Base-by-base conservation (phyloP, 2,888 invertebrate genomes). In the Dorcus hopei region DNA sequence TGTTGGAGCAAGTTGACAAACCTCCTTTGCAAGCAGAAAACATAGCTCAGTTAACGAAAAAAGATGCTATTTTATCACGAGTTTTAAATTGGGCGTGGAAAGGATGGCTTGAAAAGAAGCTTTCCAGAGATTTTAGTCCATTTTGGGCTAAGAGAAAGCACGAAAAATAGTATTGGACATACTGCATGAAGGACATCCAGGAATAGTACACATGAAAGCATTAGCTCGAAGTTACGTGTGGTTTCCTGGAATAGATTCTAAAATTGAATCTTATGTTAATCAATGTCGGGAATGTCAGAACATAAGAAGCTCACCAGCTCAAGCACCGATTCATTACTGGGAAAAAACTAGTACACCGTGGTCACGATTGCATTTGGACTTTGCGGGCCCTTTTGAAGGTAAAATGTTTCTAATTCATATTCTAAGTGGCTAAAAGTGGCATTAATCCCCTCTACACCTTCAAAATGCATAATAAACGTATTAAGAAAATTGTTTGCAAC, bases 371-470 rank as follows among this genome's bases (percentile, higher is more conserved):
- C n/a, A n/a, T n/a, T 26, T 26, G 26, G 26, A 26, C 26, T 26
- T 26, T 26, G 26, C 26, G 26, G 26, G 26, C 26, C 26, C 26
- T 26, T 26, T 26, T 4, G 5, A 26, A 26, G 14, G 14, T 14
- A 14, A 14, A 14, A 1, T 14, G 14, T 14, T 14, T 14, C 26
- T 26, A 26, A 26, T 14, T 26, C 5, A 26, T 26, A 26, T 26
- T 66, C 65, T 11, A 66, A 66, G 57, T 65, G 65, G 64, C 45
- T 65, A 16, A 65, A 68, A 26, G 63, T 65, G 11, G 64, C 61
- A 26, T 26, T 26, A 26, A 2, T 26, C 26, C 26, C 26, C 26
- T 26, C 26, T 19, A 67, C 63, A 8, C 58, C 42, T 47, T 65
- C 62, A 0, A 19, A 9, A 26, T 55, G 63, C 49, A 58, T 49